Percentiles rank a stretch among this genome's conserved stretches.
phyloP scores from a whole-genome alignment of 1,140 invertebrate genomes.

The Pissodes strobi region DNA sequence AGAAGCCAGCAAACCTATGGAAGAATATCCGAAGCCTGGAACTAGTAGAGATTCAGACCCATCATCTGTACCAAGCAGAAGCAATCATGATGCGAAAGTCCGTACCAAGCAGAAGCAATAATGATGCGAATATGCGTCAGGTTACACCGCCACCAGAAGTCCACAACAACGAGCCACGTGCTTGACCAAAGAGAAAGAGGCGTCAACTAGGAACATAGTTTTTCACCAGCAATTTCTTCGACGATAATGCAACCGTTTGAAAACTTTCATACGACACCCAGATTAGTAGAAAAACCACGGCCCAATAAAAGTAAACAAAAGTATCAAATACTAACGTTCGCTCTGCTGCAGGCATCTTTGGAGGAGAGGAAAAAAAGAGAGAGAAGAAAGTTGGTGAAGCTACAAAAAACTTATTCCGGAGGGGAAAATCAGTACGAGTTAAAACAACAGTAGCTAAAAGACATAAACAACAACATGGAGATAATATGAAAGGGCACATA shows the following conservation, averaged over 20 bases:
- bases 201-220: no score
- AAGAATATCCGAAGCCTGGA: background rate
- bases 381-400: no score
- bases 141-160: background rate
- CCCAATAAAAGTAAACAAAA: no score
- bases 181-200: background rate
- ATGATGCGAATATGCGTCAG: background rate
- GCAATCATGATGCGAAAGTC: background rate
- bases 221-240: no score
- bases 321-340: no score
- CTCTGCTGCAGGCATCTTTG: no score
- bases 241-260: no score
- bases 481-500: background rate
- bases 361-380: no score
- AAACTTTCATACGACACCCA: no score
- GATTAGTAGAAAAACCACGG: no score
- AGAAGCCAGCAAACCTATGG: background rate
- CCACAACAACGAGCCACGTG: background rate
- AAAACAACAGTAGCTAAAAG: background rate
- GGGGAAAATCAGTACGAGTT: background rate
- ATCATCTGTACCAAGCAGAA: background rate
- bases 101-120: no score
- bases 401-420: no score
- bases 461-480: background rate
- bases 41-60: background rate